Evolutionary conservation across 2,797 vertebrate species (phyloP), one percentile per base, ranked within the genome.

Genomic region (Zenarchopterus dispar): DNA sequence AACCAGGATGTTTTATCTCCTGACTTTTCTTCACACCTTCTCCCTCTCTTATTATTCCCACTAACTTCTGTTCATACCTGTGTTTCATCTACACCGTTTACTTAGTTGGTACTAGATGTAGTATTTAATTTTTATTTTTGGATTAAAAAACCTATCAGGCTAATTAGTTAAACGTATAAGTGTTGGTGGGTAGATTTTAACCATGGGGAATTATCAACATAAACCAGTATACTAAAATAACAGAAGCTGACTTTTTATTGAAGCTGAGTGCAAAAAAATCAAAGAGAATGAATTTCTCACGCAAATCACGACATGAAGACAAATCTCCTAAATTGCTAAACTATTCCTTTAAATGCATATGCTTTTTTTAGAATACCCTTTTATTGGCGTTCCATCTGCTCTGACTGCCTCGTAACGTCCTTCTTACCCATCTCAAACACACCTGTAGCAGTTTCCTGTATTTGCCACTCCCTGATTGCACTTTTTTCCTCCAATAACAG

Each of bases 1-100:
- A 71, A 52, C 72, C 56, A 70, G 74, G 55, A 58, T 47, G 48
- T 63, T 51, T 62, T 62, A 56, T 36, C 46, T 56, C 68, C 66
- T 45, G 4, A 21, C 64, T 11, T 15, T 16, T 19, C 2, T 64
- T 53, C 44, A 41, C 41, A 51, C 47, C 50, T 56, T 17, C 23
- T 49, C 15, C 19, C 39, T 22, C 41, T 45, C 6, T 17, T 26
- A 36, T 18, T 23, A 13, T 9, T 44, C 15, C n/a, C 23, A 13
- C 51, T 22, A 6, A 6, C 19, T 26, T 56, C 2, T 44, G 17
- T 24, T 45, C 6, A 21, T 48, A 23, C 13, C 33, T 36, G 9
- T 10, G 9, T 36, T 36, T 10, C 33, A 36, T 9, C 33, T 36
- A 3, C 33, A 36, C 1, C 0, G 2, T 36, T 36, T 9, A 33